A percentile compares a stretch with the other conserved stretches of the same genome.
Evolutionary conservation across 2,113 vertebrate genomes (phyloP).

Genomic region (Grammomys dolichurus): DNA sequence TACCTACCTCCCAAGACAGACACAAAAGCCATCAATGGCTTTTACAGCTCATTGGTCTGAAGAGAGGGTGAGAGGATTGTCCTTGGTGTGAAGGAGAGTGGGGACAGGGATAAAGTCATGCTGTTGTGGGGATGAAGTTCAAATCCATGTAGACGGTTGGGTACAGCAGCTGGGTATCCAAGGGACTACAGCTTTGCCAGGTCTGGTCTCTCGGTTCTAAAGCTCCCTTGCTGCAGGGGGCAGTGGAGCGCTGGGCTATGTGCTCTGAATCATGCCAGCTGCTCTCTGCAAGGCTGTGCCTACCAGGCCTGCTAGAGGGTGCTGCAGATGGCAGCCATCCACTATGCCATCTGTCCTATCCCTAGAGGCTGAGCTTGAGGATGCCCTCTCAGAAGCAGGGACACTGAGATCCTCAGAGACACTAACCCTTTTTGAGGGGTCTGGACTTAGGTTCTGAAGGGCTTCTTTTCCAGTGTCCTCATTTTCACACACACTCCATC

Average conservation of each 20-base stretch:
- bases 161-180: neutral
- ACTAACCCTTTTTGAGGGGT: neutral
- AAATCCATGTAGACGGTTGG: neutral
- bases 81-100: neutral
- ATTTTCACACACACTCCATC: neutral
- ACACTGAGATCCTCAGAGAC: neutral
- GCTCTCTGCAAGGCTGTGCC: neutral
- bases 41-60: too few relatives aligned
- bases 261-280: neutral
- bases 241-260: neutral
- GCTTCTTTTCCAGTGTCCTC: neutral
- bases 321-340: neutral
- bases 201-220: neutral
- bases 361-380: neutral
- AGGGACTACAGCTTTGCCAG: neutral
- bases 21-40: accelerated
- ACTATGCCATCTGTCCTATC: too few relatives aligned
- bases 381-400: neutral
- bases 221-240: neutral
- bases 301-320: neutral
- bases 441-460: too few relatives aligned
- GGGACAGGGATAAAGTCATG: neutral
- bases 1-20: neutral
- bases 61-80: neutral
- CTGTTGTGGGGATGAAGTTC: too few relatives aligned